phyloP scores from a whole-genome alignment of 2,888 invertebrate species.

The Megastigmus dorsalis region DNA sequence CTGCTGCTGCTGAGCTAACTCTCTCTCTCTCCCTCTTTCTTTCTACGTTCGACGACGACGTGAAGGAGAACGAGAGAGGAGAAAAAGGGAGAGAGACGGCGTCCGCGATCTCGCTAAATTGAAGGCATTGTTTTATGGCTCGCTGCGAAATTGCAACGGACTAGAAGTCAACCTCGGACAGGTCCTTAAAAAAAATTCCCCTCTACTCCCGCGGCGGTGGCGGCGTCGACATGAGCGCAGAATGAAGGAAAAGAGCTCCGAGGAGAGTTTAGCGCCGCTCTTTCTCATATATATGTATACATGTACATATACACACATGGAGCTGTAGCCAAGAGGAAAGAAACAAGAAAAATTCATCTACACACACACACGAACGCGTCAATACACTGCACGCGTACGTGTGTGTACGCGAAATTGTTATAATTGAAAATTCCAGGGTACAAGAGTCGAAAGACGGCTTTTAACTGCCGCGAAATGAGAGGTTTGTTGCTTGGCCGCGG shows the following conservation, averaged over 20 bases:
- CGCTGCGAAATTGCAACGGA: constrained; percentile 65
- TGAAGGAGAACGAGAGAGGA: no score
- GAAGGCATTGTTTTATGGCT: constrained; percentile 72
- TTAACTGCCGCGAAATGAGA: constrained; percentile 33
- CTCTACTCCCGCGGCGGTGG: not conserved
- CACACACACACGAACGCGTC: no score
- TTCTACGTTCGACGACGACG: no score
- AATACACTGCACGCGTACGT: not conserved
- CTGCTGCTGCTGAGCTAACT: no score
- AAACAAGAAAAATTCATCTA: not conserved
- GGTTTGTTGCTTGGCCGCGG: constrained; percentile 29
- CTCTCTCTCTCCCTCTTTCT: no score
- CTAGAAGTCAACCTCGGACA: not conserved
- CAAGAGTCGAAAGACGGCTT: constrained; percentile 10
- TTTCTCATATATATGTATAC: not conserved
- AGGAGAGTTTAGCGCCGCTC: not conserved
- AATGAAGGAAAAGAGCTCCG: not conserved
- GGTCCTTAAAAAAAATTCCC: constrained; percentile 27
- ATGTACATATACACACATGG: not conserved
- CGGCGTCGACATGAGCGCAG: no score
- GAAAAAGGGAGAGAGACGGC: constrained; percentile 56
- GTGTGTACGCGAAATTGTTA: constrained; percentile 28
- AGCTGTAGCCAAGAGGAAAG: not conserved
- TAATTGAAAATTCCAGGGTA: constrained; percentile 52
- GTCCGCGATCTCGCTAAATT: constrained; percentile 68